These are phyloP conservation scores for cattle (Bos taurus) DNA, from an alignment of 2,113 vertebrate species.

Conservation along the genomic window DNA sequence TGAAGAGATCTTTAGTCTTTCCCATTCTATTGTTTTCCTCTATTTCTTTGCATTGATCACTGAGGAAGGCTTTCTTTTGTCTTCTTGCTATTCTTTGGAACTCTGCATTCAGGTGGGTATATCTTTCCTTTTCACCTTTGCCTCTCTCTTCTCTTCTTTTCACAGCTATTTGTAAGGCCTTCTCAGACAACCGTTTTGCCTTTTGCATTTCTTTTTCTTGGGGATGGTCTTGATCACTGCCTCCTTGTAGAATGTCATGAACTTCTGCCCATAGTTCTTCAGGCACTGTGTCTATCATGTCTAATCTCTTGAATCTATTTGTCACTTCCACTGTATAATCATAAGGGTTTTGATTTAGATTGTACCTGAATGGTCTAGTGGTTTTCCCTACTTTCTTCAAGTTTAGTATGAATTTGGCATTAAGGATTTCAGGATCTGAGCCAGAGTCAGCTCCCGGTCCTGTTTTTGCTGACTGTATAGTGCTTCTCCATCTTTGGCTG, in stretches of 20 bases:
- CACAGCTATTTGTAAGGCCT: neutral
- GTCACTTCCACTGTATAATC: neutral
- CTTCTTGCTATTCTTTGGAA: neutral
- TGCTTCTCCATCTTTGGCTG: neutral
- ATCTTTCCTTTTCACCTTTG: neutral
- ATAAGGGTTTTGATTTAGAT: neutral
- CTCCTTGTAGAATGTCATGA: neutral
- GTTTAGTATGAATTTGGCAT: neutral
- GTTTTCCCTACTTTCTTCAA: neutral
- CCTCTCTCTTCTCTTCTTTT: neutral
- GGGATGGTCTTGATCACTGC: neutral
- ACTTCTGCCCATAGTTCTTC: neutral
- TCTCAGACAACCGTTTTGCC: neutral
- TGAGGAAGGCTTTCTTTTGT: neutral
- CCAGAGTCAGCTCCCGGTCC: neutral
- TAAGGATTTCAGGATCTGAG: neutral
- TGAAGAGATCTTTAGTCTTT: neutral
- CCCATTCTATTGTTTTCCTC: neutral
- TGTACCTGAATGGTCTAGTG: neutral
- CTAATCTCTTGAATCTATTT: neutral
- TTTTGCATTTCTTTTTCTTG: neutral
- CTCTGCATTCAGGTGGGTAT: neutral
- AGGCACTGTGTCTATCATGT: neutral
- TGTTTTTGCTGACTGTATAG: neutral
- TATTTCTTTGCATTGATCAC: neutral